A percentile compares a stretch with the other conserved stretches of the same genome.
Evolutionary conservation across 2,797 vertebrate genomes (phyloP).

Genomic region (Syngnathus rostellatus): DNA sequence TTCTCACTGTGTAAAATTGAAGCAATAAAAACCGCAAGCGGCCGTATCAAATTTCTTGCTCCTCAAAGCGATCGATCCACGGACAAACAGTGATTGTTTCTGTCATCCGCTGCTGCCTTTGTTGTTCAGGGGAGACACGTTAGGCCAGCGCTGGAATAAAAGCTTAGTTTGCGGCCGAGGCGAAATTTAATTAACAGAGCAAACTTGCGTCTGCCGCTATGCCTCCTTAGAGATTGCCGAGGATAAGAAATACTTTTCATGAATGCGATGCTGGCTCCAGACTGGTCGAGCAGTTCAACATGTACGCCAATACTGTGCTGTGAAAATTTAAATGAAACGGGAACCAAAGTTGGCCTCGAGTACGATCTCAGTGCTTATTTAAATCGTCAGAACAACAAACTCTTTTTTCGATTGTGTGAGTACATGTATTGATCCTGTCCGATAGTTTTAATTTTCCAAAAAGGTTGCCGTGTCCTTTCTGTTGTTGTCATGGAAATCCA

Average conservation of each 20-base stretch:
- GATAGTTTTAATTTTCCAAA: not conserved
- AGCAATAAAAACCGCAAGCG: constrained; percentile 72
- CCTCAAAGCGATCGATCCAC: constrained; percentile 71
- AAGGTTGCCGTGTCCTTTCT: not conserved
- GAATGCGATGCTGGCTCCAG: constrained; percentile 59
- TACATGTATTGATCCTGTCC: not conserved
- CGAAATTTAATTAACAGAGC: constrained; percentile 80
- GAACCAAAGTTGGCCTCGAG: not conserved
- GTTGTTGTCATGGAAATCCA: constrained; percentile 10
- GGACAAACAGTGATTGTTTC: constrained; percentile 74
- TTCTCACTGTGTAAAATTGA: constrained; percentile 73
- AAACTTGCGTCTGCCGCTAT: constrained; percentile 73
- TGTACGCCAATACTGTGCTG: not conserved
- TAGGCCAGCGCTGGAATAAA: constrained; percentile 72
- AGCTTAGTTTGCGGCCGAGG: constrained; percentile 74
- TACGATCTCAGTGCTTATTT: not conserved
- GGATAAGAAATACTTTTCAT: constrained; percentile 63
- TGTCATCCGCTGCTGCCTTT: constrained; percentile 65
- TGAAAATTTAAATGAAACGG: not conserved
- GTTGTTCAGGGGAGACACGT: constrained; percentile 77
- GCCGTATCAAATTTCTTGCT: constrained; percentile 65
- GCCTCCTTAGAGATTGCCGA: constrained; percentile 66
- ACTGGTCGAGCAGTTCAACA: constrained; percentile 51
- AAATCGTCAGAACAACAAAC: too few relatives aligned
- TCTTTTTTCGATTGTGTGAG: not conserved